Evolutionary conservation across 2,888 invertebrate species (phyloP).

Genomic region (Leptarthrus brevirostris): DNA sequence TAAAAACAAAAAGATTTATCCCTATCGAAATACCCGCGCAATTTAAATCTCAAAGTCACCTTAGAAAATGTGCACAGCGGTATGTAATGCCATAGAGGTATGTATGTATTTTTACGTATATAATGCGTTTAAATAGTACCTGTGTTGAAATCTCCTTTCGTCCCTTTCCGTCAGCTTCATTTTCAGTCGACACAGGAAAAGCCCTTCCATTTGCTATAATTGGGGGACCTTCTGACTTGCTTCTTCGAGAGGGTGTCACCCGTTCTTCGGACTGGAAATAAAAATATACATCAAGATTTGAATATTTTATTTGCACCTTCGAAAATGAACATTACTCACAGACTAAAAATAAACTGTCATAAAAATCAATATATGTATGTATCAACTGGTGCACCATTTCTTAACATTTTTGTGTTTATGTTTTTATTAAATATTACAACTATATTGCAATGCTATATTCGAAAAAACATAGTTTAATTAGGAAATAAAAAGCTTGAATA

Average conservation of each 20-base stretch:
- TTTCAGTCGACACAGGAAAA: slow-evolving; percentile 62
- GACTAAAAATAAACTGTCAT: no score
- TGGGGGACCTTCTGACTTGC: slow-evolving; percentile 82
- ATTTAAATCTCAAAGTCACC: no score
- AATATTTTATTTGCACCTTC: not conserved
- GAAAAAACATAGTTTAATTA: no score
- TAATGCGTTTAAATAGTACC: slow-evolving; percentile 59
- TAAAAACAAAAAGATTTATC: no score
- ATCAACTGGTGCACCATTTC: no score
- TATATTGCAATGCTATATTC: no score
- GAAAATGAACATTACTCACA: not conserved
- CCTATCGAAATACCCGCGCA: no score
- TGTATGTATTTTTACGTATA: not conserved
- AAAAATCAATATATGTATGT: no score
- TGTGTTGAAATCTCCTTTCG: slow-evolving; percentile 59
- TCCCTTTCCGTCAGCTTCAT: slow-evolving; percentile 62
- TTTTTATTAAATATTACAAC: no score
- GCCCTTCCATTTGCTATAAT: slow-evolving; percentile 66
- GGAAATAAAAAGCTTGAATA: no score
- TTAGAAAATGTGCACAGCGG: no score
- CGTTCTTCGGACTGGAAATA: slow-evolving; percentile 78
- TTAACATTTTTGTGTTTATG: no score
- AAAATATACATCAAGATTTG: slow-evolving; percentile 58
- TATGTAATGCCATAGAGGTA: not conserved
- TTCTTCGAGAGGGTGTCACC: slow-evolving; percentile 77